Evolutionary conservation across 2,797 vertebrate genomes (phyloP).

Genomic region (Serranus cabrilla): DNA sequence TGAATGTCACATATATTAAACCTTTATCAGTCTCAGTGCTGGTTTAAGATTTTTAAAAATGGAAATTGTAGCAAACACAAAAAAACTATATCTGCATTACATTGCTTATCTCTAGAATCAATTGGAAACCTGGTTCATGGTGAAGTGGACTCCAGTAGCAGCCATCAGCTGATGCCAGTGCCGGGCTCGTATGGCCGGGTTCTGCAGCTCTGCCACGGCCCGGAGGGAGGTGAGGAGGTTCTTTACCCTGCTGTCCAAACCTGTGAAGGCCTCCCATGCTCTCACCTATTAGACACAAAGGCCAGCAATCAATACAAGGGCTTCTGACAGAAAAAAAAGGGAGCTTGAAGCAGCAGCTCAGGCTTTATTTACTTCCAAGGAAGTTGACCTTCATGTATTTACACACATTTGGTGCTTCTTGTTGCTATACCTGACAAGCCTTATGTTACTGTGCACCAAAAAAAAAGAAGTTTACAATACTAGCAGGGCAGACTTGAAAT

Average conservation of each 20-base stretch:
- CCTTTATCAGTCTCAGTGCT: too few relatives aligned
- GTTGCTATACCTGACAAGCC: background rate
- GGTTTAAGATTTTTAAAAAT: background rate
- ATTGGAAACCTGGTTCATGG: conserved; percentile 85
- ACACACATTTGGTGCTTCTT: background rate
- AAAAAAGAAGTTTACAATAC: background rate
- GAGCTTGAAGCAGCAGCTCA: background rate
- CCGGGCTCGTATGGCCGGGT: conserved; percentile 90
- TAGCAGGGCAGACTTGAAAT: background rate
- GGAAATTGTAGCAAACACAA: conserved; percentile 2
- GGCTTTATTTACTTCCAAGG: conserved; percentile 7
- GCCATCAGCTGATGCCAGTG: conserved; percentile 96
- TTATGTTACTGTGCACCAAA: background rate
- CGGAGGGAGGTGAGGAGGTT: conserved; percentile 91
- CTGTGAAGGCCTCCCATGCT: conserved; percentile 91
- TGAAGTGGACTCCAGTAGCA: conserved; percentile 89
- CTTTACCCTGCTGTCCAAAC: conserved; percentile 90
- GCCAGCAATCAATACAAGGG: conserved; percentile 12
- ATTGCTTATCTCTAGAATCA: background rate
- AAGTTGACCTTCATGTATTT: conserved; percentile 7
- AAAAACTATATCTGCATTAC: background rate
- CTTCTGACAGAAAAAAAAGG: background rate
- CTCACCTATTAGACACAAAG: conserved; percentile 73
- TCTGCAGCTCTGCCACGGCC: conserved; percentile 94
- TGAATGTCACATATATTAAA: too few relatives aligned